Evolutionary conservation across 1,140 invertebrate species (phyloP), one percentile per base, ranked within the genome.

Genomic region (Centruroides sculpturatus): DNA sequence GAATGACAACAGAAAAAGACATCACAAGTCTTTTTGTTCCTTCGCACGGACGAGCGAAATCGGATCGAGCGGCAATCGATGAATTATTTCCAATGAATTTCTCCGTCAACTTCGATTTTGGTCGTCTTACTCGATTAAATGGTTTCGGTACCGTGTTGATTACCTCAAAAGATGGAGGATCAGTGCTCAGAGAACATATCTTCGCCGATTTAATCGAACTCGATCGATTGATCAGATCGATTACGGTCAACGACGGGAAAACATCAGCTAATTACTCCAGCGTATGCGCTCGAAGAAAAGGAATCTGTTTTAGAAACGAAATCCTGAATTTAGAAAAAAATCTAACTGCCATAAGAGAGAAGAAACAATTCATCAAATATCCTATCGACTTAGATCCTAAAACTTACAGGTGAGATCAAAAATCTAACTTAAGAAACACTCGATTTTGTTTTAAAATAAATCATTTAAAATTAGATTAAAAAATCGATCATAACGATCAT

Each of bases 11-110:
- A 74, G 86, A 89, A 76, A 89, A 90, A 71, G 89, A 93, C 75
- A 89, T 89, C 2, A 89, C 92, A 71, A 92, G 91, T 74, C 78
- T 93, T 5, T 93, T 93, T 76, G 89, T 87, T 12, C 89, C 89
- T 0, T 78, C 89, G 56, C 84, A 86, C 67, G 89, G 89, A 0
- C 83, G 83, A 57, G 86, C 71, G 5, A 72, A 72, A 61, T 73
- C 79, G 53, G 89, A 92, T 69, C 79, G 89, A 64, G 79, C 82
- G 34, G 80, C 90, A 56, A 85, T 89, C 41, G 89, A 92, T 10
- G 55, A 54, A 0, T 35, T 64, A 1, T 66, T 66, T 50, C 65
- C 65, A 4, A 65, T 64, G 58, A 66, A 66, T 36, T 52, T 60
- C 0, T 60, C 63, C 11, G 56, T 41, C 35, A 48, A 65, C 11